Evolutionary conservation across 2,113 vertebrate species (phyloP).

Genomic region (Etheostoma spectabile): DNA sequence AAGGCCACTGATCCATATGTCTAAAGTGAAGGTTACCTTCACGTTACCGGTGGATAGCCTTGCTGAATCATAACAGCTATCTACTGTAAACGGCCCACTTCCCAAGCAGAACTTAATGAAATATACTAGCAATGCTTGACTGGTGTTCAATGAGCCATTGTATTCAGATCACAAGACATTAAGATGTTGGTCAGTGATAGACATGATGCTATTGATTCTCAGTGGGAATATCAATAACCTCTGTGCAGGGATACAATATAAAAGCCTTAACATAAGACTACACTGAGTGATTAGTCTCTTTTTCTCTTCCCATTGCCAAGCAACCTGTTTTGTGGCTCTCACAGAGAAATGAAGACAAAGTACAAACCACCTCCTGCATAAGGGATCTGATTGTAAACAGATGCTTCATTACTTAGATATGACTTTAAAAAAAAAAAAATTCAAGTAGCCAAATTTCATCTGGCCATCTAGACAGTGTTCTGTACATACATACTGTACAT

Average conservation of each 20-base stretch:
- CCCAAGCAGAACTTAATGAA: neutral
- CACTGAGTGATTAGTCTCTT: slow-evolving; percentile 28
- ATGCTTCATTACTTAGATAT: slow-evolving; percentile 29
- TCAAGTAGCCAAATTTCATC: neutral
- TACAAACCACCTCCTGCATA: neutral
- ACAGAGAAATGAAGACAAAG: slow-evolving; percentile 12
- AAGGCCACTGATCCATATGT: slow-evolving; percentile 52
- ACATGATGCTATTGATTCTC: slow-evolving; percentile 41
- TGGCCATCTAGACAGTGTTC: neutral
- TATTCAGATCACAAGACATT: neutral
- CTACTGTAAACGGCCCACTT: slow-evolving; percentile 10
- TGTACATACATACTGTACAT: neutral
- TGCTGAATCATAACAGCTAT: slow-evolving; percentile 5
- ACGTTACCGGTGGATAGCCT: slow-evolving; percentile 47
- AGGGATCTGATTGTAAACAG: slow-evolving; percentile 43
- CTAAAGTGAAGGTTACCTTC: slow-evolving; percentile 45
- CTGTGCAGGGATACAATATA: slow-evolving; percentile 20
- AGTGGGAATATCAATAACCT: slow-evolving; percentile 22
- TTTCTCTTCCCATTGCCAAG: slow-evolving; percentile 22
- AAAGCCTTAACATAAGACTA: slow-evolving; percentile 33
- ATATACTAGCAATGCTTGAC: neutral
- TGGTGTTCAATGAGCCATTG: neutral
- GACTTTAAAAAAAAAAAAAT: slow-evolving; percentile 4
- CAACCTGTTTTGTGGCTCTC: slow-evolving; percentile 26
- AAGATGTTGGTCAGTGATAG: slow-evolving; percentile 35